These are phyloP conservation scores for Ormyrus labotus DNA, from an alignment of 2,888 invertebrate genomes.

Conservation along the genomic window DNA sequence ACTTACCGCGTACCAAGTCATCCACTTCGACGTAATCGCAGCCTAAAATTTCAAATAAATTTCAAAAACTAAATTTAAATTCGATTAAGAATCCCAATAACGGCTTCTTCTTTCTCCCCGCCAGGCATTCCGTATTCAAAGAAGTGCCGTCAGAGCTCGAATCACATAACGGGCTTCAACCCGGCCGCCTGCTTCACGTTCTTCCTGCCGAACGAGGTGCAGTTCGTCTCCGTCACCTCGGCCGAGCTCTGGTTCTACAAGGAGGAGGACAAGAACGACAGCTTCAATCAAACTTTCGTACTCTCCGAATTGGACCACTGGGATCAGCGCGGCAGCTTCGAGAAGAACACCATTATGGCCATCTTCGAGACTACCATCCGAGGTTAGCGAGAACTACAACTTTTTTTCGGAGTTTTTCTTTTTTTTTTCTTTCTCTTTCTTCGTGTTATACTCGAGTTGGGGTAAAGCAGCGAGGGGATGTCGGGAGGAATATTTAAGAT, in stretches of 20 bases:
- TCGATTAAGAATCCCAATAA: too few relatives aligned
- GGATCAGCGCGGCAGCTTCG: conserved; percentile 82
- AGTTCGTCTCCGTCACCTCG: conserved; percentile 84
- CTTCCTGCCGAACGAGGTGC: conserved; percentile 85
- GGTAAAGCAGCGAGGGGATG: too few relatives aligned
- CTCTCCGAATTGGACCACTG: conserved; percentile 88
- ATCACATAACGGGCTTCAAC: conserved; percentile 74
- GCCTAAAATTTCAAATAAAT: too few relatives aligned
- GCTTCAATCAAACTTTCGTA: conserved; percentile 85
- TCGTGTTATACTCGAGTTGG: too few relatives aligned
- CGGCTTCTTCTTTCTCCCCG: too few relatives aligned
- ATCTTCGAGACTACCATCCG: conserved; percentile 85
- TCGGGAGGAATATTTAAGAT: too few relatives aligned
- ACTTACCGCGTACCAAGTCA: too few relatives aligned
- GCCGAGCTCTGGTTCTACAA: conserved; percentile 91
- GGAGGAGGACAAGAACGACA: conserved; percentile 80
- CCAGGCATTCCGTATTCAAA: conserved; percentile 60
- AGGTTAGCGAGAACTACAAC: conserved; percentile 72
- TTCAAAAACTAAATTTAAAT: too few relatives aligned
- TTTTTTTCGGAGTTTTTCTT: too few relatives aligned
- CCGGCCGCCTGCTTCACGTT: conserved; percentile 87
- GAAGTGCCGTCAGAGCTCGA: conserved; percentile 70
- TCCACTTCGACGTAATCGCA: too few relatives aligned
- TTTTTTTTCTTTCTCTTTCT: too few relatives aligned
- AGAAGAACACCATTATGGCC: conserved; percentile 87